phyloP scores from a whole-genome alignment of 1,140 invertebrate species.

The Drosophila setifemur region DNA sequence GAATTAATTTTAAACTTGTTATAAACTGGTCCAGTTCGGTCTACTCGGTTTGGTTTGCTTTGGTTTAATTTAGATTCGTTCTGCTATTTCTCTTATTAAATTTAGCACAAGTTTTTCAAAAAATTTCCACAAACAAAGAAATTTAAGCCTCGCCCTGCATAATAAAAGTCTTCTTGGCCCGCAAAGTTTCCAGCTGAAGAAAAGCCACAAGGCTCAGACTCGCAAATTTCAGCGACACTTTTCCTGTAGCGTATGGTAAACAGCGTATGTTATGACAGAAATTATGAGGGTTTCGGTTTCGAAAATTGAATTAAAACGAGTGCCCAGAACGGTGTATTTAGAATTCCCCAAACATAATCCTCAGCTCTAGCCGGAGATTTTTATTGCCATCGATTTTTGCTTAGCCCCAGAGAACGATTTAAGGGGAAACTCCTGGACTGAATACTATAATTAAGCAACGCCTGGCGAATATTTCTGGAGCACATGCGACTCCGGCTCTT shows the following conservation, averaged over 20 bases:
- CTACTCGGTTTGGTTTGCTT: not conserved
- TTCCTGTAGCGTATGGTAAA: not conserved
- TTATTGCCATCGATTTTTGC: constrained; percentile 24
- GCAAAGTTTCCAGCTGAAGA: constrained; percentile 10
- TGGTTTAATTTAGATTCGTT: too few species aligned
- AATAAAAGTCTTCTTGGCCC: constrained; percentile 7
- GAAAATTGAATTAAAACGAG: not conserved
- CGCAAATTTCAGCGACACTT: constrained; percentile 7
- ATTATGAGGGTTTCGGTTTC: constrained; percentile 29
- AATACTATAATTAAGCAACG: constrained; percentile 32
- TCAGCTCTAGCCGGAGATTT: not conserved
- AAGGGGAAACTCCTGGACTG: constrained; percentile 8
- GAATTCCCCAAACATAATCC: not conserved
- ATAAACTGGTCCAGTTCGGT: not conserved
- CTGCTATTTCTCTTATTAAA: not conserved
- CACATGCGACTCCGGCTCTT: constrained; percentile 21
- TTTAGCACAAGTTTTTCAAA: constrained; percentile 48
- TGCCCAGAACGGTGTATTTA: constrained; percentile 1
- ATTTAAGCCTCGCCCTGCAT: not conserved
- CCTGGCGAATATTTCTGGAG: not conserved
- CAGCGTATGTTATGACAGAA: not conserved
- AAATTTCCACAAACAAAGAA: constrained; percentile 29
- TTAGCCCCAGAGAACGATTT: constrained; percentile 1
- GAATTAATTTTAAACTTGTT: constrained; percentile 34
- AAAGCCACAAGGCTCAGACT: not conserved